phyloP scores from a whole-genome alignment of 2,113 vertebrate species.

The Thunnus maccoyii region DNA sequence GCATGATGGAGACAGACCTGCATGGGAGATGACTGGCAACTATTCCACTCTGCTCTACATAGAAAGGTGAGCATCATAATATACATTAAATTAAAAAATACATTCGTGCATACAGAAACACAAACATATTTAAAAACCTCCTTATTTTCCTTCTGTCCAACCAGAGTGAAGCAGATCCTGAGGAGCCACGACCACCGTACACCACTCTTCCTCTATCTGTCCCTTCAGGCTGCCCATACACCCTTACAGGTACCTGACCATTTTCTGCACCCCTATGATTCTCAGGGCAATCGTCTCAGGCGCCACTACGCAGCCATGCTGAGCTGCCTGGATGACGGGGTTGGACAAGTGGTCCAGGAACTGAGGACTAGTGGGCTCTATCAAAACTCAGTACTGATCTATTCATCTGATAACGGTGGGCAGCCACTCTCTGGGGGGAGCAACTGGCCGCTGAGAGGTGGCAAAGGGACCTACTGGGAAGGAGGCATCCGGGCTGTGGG shows the following conservation, averaged over 20 bases:
- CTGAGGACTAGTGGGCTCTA: slow-evolving; percentile 88
- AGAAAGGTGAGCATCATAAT: slow-evolving; percentile 81
- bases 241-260: slow-evolving; percentile 90
- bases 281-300: slow-evolving; percentile 88
- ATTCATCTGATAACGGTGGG: slow-evolving; percentile 94
- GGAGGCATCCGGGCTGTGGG: slow-evolving; percentile 92
- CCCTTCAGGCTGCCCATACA: slow-evolving; percentile 92
- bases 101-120: background rate
- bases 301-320: slow-evolving; percentile 93
- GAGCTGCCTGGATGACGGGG: slow-evolving; percentile 91
- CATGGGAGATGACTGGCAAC: slow-evolving; percentile 91
- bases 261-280: slow-evolving; percentile 89
- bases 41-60: slow-evolving; percentile 95
- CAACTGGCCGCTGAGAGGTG: slow-evolving; percentile 95
- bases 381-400: slow-evolving; percentile 91
- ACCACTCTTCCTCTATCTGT: slow-evolving; percentile 93
- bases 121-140: background rate
- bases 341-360: slow-evolving; percentile 89
- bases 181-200: slow-evolving; percentile 86
- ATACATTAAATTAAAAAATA: background rate
- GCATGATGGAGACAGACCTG: slow-evolving; percentile 91
- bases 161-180: slow-evolving; percentile 90
- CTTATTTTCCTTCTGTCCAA: slow-evolving; percentile 5
- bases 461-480: slow-evolving; percentile 97
- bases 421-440: slow-evolving; percentile 92